phyloP scores from a whole-genome alignment of 2,113 vertebrate genomes.

The Tiliqua scincoides region DNA sequence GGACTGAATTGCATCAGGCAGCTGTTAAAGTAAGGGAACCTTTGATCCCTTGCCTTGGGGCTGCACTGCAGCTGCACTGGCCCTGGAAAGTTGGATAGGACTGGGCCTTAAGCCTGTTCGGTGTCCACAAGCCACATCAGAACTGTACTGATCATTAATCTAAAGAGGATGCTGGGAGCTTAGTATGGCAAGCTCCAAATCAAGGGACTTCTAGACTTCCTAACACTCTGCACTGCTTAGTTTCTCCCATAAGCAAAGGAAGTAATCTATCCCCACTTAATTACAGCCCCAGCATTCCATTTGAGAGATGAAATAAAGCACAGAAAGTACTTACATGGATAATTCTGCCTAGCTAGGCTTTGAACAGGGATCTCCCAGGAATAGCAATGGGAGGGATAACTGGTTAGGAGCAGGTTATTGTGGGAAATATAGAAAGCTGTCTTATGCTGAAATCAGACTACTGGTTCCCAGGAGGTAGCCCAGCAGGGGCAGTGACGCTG shows the following conservation, averaged over 20 bases:
- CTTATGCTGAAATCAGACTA: not conserved
- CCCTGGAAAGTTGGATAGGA: no score
- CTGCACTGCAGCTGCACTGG: no score
- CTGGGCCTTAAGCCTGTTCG: not conserved
- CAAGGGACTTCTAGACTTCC: not conserved
- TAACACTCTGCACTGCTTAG: no score
- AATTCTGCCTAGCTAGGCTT: not conserved
- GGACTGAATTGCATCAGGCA: not conserved
- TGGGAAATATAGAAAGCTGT: not conserved
- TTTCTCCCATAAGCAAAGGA: not conserved
- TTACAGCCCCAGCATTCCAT: not conserved
- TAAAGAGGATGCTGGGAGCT: not conserved
- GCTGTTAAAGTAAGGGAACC: not conserved
- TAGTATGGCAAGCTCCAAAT: not conserved
- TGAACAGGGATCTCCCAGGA: not conserved
- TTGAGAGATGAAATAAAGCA: not conserved
- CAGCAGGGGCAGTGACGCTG: not conserved
- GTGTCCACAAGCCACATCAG: no score
- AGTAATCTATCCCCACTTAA: not conserved
- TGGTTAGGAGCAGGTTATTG: no score
- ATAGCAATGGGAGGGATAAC: no score
- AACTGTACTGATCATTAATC: not conserved
- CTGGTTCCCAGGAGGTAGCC: not conserved
- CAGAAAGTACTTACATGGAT: not conserved
- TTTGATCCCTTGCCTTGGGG: not conserved